phyloP scores from a whole-genome alignment of 2,888 invertebrate genomes.

The Colostygia pectinataria region DNA sequence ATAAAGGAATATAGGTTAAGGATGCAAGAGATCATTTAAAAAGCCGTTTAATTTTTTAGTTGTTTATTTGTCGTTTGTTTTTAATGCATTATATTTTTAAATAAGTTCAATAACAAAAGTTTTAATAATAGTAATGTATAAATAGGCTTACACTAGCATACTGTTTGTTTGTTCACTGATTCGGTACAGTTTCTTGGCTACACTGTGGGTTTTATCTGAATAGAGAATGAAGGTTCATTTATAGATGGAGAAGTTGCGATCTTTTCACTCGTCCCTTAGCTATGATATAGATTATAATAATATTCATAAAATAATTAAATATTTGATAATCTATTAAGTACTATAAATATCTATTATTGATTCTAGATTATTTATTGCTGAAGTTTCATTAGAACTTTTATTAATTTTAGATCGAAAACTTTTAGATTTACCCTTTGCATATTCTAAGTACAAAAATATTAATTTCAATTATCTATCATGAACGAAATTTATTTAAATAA shows the following conservation, averaged over 20 bases:
- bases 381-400: slow-evolving; percentile 23
- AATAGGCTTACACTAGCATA: slow-evolving; percentile 77
- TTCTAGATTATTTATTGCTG: slow-evolving; percentile 25
- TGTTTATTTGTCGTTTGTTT: slow-evolving; percentile 79
- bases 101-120: slow-evolving; percentile 81
- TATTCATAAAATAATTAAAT: slow-evolving; percentile 13
- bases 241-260: slow-evolving; percentile 21
- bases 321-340: slow-evolving; percentile 18
- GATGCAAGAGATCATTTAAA: slow-evolving; percentile 25
- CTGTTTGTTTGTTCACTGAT: slow-evolving; percentile 68
- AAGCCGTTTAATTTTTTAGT: slow-evolving; percentile 53
- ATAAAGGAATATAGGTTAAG: too few species aligned
- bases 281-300: not conserved
- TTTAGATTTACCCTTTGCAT: slow-evolving; percentile 49
- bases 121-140: slow-evolving; percentile 73
- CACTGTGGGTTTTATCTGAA: slow-evolving; percentile 23
- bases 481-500: slow-evolving; percentile 37
- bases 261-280: not conserved
- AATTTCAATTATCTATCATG: slow-evolving; percentile 71
- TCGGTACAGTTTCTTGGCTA: slow-evolving; percentile 43
- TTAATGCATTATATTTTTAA: slow-evolving; percentile 79
- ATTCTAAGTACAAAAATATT: slow-evolving; percentile 82
- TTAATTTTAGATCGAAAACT: slow-evolving; percentile 39
- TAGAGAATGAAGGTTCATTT: not conserved
- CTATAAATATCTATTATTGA: slow-evolving; percentile 15